A percentile compares a stretch with the other conserved stretches of the same genome.
Conservation (phyloP, 2,797 vertebrate species). For the Esox lucius region DNA sequence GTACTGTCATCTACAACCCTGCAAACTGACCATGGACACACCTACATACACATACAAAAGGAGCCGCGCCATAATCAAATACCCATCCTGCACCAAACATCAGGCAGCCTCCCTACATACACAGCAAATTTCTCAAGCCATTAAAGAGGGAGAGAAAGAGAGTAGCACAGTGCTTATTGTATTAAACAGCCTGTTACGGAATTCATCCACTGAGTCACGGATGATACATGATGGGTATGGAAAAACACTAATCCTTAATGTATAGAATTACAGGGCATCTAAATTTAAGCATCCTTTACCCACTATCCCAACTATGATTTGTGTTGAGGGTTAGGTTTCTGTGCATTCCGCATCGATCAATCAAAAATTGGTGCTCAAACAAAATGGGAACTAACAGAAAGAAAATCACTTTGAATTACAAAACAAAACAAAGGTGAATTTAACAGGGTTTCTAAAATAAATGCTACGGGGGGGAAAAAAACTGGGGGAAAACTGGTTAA, state of each 20-base stretch:
- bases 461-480: no score
- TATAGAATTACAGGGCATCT: background rate
- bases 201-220: background rate
- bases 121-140: constrained; percentile 63
- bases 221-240: constrained; percentile 11
- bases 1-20: constrained; percentile 31
- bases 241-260: background rate
- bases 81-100: constrained; percentile 67
- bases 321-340: background rate
- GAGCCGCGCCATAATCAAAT: constrained; percentile 69
- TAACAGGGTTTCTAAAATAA: no score
- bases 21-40: constrained; percentile 16
- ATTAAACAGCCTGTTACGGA: background rate
- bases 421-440: no score
- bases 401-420: no score
- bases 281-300: background rate
- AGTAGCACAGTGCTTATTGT: constrained; percentile 18
- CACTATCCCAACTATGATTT: background rate
- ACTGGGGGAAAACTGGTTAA: no score
- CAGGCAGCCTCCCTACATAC: constrained; percentile 65
- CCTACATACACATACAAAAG: constrained; percentile 19
- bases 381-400: no score
- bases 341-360: background rate
- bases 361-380: no score
- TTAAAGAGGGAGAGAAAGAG: constrained; percentile 23